Conservation (phyloP, 2,797 vertebrate species). For the Sternotherus odoratus region DNA sequence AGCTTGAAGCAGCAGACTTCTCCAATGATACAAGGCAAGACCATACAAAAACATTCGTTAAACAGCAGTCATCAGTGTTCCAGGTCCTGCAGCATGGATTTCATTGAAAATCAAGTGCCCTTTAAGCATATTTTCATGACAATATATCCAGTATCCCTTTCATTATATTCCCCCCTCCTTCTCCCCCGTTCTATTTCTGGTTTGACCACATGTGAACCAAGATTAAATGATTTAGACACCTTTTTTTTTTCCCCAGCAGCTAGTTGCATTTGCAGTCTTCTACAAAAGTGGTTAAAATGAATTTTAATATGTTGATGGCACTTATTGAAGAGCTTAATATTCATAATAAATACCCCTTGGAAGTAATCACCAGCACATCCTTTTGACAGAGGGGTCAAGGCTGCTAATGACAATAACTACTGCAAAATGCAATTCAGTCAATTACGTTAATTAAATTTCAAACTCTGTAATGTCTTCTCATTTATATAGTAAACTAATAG, state of each 20-base stretch:
- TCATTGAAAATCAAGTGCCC: constrained; percentile 35
- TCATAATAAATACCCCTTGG: constrained; percentile 85
- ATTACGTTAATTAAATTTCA: constrained; percentile 94
- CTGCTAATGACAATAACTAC: constrained; percentile 89
- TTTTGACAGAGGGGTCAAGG: constrained; percentile 87
- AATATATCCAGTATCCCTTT: constrained; percentile 35
- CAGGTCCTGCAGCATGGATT: constrained; percentile 5
- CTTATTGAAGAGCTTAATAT: constrained; percentile 85
- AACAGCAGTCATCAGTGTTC: not conserved
- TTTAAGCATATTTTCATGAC: constrained; percentile 45
- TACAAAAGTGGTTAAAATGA: constrained; percentile 81
- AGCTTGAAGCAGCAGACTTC: not conserved
- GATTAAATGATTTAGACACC: constrained; percentile 75
- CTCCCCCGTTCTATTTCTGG: constrained; percentile 58
- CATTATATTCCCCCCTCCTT: constrained; percentile 9
- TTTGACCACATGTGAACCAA: constrained; percentile 77
- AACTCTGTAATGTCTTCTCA: constrained; percentile 85
- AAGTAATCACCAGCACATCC: constrained; percentile 81
- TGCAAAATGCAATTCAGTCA: constrained; percentile 92
- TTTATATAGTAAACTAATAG: constrained; percentile 84
- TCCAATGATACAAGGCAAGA: not conserved
- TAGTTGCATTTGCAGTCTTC: constrained; percentile 77
- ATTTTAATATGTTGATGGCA: constrained; percentile 83
- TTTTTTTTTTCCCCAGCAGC: constrained; percentile 66
- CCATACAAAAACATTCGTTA: constrained; percentile 4